Conservation (phyloP, 2,888 invertebrate species). For the Eristalinus sepulchralis region DNA sequence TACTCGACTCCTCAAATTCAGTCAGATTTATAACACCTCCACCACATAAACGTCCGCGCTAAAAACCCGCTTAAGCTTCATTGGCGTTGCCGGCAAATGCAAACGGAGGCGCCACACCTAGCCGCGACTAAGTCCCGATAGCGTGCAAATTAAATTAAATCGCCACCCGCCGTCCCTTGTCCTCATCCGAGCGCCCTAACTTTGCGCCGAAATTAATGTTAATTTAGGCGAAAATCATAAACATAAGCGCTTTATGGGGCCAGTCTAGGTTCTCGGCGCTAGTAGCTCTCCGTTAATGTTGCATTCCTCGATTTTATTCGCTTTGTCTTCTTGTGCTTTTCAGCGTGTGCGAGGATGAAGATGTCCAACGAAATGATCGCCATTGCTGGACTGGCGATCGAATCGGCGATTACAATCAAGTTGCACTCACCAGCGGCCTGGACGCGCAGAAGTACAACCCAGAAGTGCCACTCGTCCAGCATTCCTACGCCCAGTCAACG, state of each 20-base stretch:
- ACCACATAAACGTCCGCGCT: constrained; percentile 12
- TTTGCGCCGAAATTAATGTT: constrained; percentile 32
- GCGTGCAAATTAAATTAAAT: constrained; percentile 14
- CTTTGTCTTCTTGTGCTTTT: not conserved
- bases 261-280: not conserved
- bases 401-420: constrained; percentile 79
- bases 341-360: constrained; percentile 80
- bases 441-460: constrained; percentile 81
- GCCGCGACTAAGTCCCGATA: not conserved
- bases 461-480: constrained; percentile 79
- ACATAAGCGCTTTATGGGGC: constrained; percentile 21
- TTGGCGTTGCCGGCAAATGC: constrained; percentile 21
- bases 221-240: constrained; percentile 44
- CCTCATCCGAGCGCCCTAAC: not conserved
- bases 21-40: not conserved
- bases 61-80: constrained; percentile 22
- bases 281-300: not conserved
- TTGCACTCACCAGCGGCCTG: constrained; percentile 77
- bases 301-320: not conserved
- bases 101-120: constrained; percentile 48
- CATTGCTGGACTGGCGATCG: constrained; percentile 81
- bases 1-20: not conserved
- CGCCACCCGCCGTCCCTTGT: not conserved
- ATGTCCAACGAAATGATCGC: constrained; percentile 78
- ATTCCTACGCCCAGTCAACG: constrained; percentile 75